A percentile compares a stretch with the other conserved stretches of the same genome.
phyloP scores from a whole-genome alignment of 1,140 invertebrate species.

The Drosophila kikkawai region DNA sequence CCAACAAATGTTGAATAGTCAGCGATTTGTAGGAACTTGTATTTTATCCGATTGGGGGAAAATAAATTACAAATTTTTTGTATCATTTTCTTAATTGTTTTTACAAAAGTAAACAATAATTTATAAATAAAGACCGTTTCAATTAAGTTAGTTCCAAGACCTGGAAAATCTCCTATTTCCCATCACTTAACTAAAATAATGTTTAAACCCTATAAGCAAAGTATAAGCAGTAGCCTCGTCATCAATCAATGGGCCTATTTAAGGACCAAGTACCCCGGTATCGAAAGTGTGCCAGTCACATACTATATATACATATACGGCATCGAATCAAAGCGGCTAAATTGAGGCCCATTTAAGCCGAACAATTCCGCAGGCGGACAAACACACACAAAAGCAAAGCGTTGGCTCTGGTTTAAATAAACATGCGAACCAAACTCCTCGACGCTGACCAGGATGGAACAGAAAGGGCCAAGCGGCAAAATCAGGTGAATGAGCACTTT shows the following conservation, averaged over 20 bases:
- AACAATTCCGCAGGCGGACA: conserved; percentile 52
- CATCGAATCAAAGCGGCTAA: conserved; percentile 47
- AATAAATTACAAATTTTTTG: background rate
- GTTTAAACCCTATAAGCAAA: background rate
- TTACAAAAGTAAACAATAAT: too few species aligned
- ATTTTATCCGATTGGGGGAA: background rate
- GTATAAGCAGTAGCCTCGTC: background rate
- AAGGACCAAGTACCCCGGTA: conserved; percentile 15
- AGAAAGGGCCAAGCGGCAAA: conserved; percentile 51
- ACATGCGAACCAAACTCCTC: conserved; percentile 52
- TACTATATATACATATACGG: conserved; percentile 5
- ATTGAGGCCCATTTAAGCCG: conserved; percentile 71
- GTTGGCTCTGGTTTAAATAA: conserved; percentile 70
- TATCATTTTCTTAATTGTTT: background rate
- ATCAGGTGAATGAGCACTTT: conserved; percentile 82
- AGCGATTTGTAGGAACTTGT: background rate
- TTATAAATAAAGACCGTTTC: too few species aligned
- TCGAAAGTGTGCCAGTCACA: conserved; percentile 35
- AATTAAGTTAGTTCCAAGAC: too few species aligned
- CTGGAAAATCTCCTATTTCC: too few species aligned
- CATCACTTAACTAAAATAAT: background rate
- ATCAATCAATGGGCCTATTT: conserved; percentile 44
- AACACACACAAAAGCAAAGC: conserved; percentile 36
- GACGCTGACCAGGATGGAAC: conserved; percentile 1
- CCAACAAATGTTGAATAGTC: conserved; percentile 4